Percentiles rank a stretch among this genome's conserved stretches.
Conservation (phyloP, 1,140 invertebrate species). For the Hypothenemus hampei region DNA sequence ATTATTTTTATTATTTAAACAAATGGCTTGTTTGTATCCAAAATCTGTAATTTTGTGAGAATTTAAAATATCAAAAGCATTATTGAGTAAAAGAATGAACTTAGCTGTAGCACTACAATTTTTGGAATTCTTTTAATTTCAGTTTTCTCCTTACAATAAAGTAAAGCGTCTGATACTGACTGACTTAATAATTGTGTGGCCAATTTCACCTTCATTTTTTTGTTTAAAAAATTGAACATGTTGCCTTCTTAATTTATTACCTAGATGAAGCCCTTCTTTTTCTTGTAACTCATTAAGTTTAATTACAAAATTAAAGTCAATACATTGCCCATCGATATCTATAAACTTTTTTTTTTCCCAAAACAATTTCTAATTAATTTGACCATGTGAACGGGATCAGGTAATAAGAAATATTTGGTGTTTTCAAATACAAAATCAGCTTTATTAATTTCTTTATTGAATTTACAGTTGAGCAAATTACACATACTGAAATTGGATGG, state of each 20-base stretch:
- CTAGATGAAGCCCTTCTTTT: conserved; percentile 1
- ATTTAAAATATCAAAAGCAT: conserved; percentile 24
- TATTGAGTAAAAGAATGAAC: conserved; percentile 8
- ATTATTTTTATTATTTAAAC: too few species aligned
- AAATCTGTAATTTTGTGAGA: not conserved
- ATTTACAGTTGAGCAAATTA: conserved; percentile 10
- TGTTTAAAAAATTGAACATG: conserved; percentile 12
- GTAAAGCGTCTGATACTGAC: too few species aligned
- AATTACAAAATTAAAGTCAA: conserved; percentile 4
- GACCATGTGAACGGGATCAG: conserved; percentile 17
- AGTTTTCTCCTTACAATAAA: too few species aligned
- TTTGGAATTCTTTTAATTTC: not conserved
- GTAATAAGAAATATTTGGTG: conserved; percentile 8
- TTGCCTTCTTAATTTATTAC: conserved; percentile 9
- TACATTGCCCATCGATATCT: conserved; percentile 4
- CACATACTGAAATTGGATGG: conserved; percentile 6
- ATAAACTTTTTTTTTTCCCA: conserved; percentile 7
- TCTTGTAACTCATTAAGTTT: conserved; percentile 7
- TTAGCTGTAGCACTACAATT: not conserved
- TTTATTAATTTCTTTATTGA: conserved; percentile 1
- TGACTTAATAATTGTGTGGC: conserved; percentile 1
- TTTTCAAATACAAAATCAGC: conserved; percentile 11
- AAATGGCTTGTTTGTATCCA: conserved; percentile 9
- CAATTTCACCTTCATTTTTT: conserved; percentile 19
- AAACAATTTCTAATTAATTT: conserved; percentile 25